phyloP scores from a whole-genome alignment of 2,888 invertebrate genomes.

The Thyatira batis region DNA sequence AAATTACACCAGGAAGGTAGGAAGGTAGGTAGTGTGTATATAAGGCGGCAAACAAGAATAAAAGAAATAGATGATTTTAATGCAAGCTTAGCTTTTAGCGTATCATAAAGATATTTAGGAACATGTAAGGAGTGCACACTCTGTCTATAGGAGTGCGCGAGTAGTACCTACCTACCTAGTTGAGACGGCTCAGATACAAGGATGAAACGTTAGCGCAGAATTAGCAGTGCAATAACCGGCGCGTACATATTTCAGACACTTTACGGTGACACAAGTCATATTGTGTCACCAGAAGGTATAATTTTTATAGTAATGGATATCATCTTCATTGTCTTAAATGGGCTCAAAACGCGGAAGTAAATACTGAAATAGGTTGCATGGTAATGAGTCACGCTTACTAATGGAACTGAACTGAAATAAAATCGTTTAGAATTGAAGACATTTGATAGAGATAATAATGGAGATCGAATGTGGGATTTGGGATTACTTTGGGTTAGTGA shows the following conservation, averaged over 20 bases:
- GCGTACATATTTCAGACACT: slow-evolving; percentile 55
- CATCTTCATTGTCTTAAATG: slow-evolving; percentile 45
- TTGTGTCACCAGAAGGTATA: slow-evolving; percentile 32
- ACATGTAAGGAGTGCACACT: slow-evolving; percentile 35
- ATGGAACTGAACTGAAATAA: neutral
- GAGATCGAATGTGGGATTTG: neutral
- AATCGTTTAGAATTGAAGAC: neutral
- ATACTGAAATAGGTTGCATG: slow-evolving; percentile 38
- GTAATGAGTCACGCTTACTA: slow-evolving; percentile 24
- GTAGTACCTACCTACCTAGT: no score
- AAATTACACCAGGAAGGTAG: no score
- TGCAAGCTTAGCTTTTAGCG: slow-evolving; percentile 11
- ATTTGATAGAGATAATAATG: no score
- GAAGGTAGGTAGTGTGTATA: no score
- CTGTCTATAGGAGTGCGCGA: slow-evolving; percentile 39
- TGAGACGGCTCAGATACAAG: slow-evolving; percentile 46
- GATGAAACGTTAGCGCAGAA: slow-evolving; percentile 54
- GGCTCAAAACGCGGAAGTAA: slow-evolving; percentile 48
- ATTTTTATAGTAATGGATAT: slow-evolving; percentile 47
- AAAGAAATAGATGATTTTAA: no score
- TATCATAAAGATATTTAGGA: slow-evolving; percentile 19
- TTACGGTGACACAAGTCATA: slow-evolving; percentile 46
- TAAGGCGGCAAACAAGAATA: no score
- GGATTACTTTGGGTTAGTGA: slow-evolving; percentile 4
- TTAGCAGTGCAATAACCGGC: slow-evolving; percentile 62